Conservation (phyloP, 2,113 vertebrate species). For the Dermatemys mawii region DNA sequence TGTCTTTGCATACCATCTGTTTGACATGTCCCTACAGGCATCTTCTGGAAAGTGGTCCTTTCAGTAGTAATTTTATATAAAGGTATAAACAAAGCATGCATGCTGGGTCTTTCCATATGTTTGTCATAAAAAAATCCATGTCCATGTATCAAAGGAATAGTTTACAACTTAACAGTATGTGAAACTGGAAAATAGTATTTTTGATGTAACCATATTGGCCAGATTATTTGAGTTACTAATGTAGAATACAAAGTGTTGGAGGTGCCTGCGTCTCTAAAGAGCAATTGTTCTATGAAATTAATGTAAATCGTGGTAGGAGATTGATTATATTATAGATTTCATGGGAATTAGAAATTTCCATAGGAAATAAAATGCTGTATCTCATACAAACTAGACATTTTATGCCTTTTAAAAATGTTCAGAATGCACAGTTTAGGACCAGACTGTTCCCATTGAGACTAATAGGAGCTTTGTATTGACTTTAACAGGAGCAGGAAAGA, state of each 20-base stretch:
- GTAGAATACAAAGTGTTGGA: slow-evolving; percentile 33
- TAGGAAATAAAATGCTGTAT: slow-evolving; percentile 21
- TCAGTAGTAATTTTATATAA: slow-evolving; percentile 62
- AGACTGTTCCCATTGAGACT: slow-evolving; percentile 31
- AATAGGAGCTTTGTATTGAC: slow-evolving; percentile 44
- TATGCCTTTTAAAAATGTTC: slow-evolving; percentile 27
- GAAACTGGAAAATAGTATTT: slow-evolving; percentile 75
- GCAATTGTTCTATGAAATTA: slow-evolving; percentile 4
- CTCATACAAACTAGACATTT: slow-evolving; percentile 18
- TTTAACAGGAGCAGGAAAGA: slow-evolving; percentile 50
- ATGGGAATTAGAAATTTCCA: slow-evolving; percentile 34
- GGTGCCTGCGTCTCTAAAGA: slow-evolving; percentile 52
- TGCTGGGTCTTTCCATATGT: slow-evolving; percentile 64
- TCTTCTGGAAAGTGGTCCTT: slow-evolving; percentile 57
- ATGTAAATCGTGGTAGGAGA: slow-evolving; percentile 8
- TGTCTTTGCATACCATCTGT: not conserved
- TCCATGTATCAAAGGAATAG: slow-evolving; percentile 69
- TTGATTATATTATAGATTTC: not conserved
- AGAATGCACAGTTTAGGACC: not conserved
- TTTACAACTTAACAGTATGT: slow-evolving; percentile 61
- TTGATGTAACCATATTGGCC: slow-evolving; percentile 62
- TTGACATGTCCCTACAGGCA: not conserved
- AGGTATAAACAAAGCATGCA: slow-evolving; percentile 56
- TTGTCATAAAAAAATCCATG: slow-evolving; percentile 56
- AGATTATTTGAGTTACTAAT: slow-evolving; percentile 34